phyloP scores from a whole-genome alignment of 2,888 invertebrate genomes.

The Neoscelio sp. region DNA sequence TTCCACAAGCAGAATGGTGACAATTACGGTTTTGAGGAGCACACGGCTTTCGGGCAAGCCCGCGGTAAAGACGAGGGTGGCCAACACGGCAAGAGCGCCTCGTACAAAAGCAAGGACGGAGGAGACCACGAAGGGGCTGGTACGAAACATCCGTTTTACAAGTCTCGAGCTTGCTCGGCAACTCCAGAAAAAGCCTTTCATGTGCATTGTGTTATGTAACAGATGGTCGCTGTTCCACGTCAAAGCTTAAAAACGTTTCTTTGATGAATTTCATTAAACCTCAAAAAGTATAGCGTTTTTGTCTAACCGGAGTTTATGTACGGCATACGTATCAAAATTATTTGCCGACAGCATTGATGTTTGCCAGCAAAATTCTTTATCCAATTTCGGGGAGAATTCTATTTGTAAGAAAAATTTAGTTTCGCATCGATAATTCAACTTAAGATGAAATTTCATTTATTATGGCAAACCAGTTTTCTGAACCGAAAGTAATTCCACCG shows the following conservation, averaged over 20 bases:
- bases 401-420: no score
- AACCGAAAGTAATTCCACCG: no score
- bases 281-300: conserved; percentile 24
- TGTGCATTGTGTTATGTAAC: conserved; percentile 56
- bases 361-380: no score
- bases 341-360: no score
- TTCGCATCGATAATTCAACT: no score
- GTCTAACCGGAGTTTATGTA: not conserved
- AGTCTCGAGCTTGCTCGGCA: conserved; percentile 13
- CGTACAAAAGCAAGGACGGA: conserved; percentile 81
- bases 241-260: conserved; percentile 49
- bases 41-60: conserved; percentile 86
- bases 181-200: conserved; percentile 58
- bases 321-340: conserved; percentile 11
- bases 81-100: conserved; percentile 73
- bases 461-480: no score
- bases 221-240: conserved; percentile 43
- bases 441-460: no score
- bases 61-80: conserved; percentile 75
- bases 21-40: conserved; percentile 88
- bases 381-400: no score
- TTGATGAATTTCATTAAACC: conserved; percentile 49
- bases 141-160: conserved; percentile 66
- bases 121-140: conserved; percentile 83
- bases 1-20: conserved; percentile 90